These are phyloP conservation scores for Sinonovacula constricta DNA, from an alignment of 1,140 invertebrate genomes.

Conservation along the genomic window DNA sequence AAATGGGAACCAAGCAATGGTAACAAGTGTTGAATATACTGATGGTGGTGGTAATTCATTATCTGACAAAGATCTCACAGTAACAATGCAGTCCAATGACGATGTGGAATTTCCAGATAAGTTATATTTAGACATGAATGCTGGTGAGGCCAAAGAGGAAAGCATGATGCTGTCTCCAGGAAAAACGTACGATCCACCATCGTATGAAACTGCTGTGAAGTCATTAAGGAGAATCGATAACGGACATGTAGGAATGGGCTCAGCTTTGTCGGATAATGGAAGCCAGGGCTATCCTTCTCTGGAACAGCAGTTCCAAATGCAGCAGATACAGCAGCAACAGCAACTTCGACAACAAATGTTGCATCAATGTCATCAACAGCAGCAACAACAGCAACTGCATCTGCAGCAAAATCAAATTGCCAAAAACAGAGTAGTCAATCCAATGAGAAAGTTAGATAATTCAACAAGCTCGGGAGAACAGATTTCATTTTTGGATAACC, in stretches of 20 bases:
- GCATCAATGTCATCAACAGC: background rate
- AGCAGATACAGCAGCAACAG: no score
- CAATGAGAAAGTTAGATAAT: no score
- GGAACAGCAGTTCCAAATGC: no score
- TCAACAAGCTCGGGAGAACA: no score
- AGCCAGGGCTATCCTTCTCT: background rate
- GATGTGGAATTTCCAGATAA: background rate
- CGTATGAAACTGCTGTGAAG: constrained; percentile 46
- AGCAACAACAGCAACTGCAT: background rate
- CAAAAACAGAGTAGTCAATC: no score
- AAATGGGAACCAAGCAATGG: no score
- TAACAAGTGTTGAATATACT: background rate
- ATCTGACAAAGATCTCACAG: no score
- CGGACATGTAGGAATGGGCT: background rate
- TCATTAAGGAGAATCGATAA: constrained; percentile 15
- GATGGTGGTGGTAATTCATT: background rate
- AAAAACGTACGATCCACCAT: constrained; percentile 16
- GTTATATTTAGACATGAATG: constrained; percentile 20
- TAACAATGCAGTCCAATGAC: no score
- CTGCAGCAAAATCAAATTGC: background rate
- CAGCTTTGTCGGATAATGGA: background rate
- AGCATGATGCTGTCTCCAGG: constrained; percentile 24
- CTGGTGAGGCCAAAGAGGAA: background rate
- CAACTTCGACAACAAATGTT: constrained; percentile 12
- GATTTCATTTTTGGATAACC: constrained; percentile 6